Evolutionary conservation across 2,113 vertebrate genomes (phyloP).

Genomic region (Parus major): DNA sequence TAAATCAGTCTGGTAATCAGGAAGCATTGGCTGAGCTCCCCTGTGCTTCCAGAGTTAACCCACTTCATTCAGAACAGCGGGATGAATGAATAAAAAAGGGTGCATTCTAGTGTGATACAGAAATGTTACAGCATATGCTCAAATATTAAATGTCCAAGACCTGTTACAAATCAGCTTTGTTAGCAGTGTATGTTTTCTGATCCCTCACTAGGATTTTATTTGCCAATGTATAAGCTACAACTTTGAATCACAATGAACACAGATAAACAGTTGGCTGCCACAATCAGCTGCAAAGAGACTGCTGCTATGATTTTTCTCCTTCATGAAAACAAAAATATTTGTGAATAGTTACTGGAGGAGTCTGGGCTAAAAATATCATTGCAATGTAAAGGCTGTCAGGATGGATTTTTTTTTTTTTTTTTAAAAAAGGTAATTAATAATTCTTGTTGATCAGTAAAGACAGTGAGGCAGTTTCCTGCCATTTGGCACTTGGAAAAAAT

Average conservation of each 20-base stretch:
- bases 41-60: not conserved
- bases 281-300: not conserved
- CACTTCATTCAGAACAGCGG: not conserved
- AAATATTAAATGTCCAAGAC: not conserved
- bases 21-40: not conserved
- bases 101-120: not conserved
- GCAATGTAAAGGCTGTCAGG: not conserved
- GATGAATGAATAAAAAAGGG: not conserved
- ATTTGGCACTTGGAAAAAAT: not conserved
- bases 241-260: not conserved
- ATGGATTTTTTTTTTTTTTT: not conserved
- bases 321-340: not conserved
- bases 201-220: not conserved
- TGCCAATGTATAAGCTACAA: not conserved
- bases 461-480: not conserved
- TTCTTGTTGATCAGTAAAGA: not conserved
- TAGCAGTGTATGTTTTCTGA: fast-evolving
- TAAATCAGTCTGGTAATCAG: not conserved
- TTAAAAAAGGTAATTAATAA: not conserved
- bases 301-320: not conserved
- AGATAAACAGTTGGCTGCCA: not conserved
- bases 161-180: not conserved
- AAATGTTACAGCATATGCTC: not conserved
- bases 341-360: not conserved
- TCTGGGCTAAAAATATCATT: not conserved